Evolutionary conservation across 2,113 vertebrate genomes (phyloP), one percentile per base, ranked within the genome.

Genomic region (Protobothrops mucrosquamatus): DNA sequence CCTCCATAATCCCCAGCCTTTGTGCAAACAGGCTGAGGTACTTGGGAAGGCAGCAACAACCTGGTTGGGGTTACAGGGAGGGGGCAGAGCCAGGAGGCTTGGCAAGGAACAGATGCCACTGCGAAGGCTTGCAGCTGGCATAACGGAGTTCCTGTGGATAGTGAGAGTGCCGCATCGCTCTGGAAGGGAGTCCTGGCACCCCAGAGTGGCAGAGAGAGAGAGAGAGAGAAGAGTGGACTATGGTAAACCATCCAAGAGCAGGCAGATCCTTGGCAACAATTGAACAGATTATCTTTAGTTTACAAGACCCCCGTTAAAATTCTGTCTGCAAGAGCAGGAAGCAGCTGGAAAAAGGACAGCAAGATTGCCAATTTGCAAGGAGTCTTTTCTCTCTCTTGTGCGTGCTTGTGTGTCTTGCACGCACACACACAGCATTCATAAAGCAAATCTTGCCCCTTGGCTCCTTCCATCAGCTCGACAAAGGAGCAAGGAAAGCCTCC

Each of bases 241-340:
- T 0, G 22, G 43, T 94, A 93, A 93, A 61, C 91, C 23, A 93
- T 1, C 0, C 64, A 0, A 81, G 90, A 22, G 1, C 8, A 56
- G 26, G 55, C 91, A 0, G 74, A 95, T 92, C 87, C 24, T 91
- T 94, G 89, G 92, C 93, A 90, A 48, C 0, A 39, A 93, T 93
- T 87, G 54, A 39, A 0, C 3, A n/a, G 91, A 93, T 95, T 96
- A 95, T 95, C 95, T 96, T 96, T 96, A 95, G 96, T 22, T 7
- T 0, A 12, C 0, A 92, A 92, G 92, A 93, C 94, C 96, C 96
- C 95, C 59, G 94, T 85, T 92, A 95, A 93, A 93, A 95, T 92
- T 87, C 61, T 89, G 90, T 93, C 88, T 22, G 91, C 9, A 1
- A 61, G 94, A 95, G 90, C 57, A 94, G 92, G 69, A 92, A 94